A percentile compares a stretch with the other conserved stretches of the same genome.
Evolutionary conservation across 2,888 invertebrate species (phyloP).

Genomic region (Caradrina clavipalpis): DNA sequence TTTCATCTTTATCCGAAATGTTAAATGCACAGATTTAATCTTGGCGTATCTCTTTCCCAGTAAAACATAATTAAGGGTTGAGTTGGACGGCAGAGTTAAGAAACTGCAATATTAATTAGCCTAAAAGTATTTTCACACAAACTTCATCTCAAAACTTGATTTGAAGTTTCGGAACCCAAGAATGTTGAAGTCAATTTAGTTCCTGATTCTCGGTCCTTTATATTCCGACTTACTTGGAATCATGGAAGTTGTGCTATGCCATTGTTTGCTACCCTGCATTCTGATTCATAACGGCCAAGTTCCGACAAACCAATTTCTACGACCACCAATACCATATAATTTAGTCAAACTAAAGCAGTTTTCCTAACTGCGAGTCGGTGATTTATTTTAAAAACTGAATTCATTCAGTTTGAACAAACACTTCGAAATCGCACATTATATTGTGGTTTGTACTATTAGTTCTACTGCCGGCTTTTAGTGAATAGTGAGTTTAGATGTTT

Average conservation of each 20-base stretch:
- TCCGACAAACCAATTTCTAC: constrained; percentile 33
- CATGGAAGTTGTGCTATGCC: constrained; percentile 33
- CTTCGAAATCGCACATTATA: constrained; percentile 29
- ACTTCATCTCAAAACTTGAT: constrained; percentile 54
- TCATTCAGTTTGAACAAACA: constrained; percentile 22
- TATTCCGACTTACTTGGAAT: constrained; percentile 34
- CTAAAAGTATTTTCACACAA: constrained; percentile 58
- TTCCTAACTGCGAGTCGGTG: constrained; percentile 28
- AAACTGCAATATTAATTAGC: constrained; percentile 59
- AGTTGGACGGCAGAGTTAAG: constrained; percentile 42
- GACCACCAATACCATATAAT: constrained; percentile 34
- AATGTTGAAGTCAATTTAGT: constrained; percentile 58
- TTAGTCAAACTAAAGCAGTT: constrained; percentile 38
- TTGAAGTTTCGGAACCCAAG: constrained; percentile 48
- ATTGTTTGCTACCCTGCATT: constrained; percentile 39
- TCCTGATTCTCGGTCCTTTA: constrained; percentile 39
- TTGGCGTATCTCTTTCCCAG: constrained; percentile 34
- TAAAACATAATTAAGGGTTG: constrained; percentile 52
- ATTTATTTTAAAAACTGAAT: constrained; percentile 39
- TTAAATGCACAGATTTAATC: constrained; percentile 27
- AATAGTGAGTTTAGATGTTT: constrained; percentile 33
- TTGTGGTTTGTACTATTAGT: constrained; percentile 19
- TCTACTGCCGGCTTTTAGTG: constrained; percentile 17
- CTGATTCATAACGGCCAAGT: constrained; percentile 41
- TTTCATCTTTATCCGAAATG: constrained; percentile 25